Evolutionary conservation across 2,113 vertebrate species (phyloP).

Genomic region (Gymnorhina tibicen): DNA sequence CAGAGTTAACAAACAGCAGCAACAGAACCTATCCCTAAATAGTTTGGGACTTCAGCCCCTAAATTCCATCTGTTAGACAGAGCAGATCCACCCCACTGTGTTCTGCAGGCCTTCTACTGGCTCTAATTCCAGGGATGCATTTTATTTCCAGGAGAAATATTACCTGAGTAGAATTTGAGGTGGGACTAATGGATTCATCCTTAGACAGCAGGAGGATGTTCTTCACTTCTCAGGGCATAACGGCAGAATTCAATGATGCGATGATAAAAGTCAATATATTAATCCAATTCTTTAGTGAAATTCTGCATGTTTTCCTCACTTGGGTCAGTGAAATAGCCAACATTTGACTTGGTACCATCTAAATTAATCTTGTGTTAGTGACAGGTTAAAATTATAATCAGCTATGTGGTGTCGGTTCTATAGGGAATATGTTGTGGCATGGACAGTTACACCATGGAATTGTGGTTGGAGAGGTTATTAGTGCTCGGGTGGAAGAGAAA

Average conservation of each 20-base stretch:
- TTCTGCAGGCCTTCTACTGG: not conserved
- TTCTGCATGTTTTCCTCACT: not conserved
- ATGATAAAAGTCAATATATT: not conserved
- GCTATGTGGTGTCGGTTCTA: not conserved
- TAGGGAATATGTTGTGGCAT: not conserved
- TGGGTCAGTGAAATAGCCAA: not conserved
- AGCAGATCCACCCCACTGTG: not conserved
- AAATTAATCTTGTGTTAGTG: not conserved
- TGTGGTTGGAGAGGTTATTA: not conserved
- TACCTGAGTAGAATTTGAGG: not conserved
- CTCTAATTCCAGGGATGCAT: not conserved
- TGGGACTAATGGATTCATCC: not conserved
- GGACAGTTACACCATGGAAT: not conserved
- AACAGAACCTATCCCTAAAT: not conserved
- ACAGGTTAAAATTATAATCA: not conserved
- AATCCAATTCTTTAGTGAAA: not conserved
- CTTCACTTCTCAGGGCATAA: not conserved
- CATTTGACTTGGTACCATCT: not conserved
- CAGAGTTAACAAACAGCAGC: constrained; percentile 31
- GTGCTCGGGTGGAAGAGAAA: not conserved
- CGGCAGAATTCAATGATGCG: not conserved
- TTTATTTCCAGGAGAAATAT: not conserved
- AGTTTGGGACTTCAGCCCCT: not conserved
- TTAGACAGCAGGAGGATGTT: not conserved
- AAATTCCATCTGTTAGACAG: not conserved